Evolutionary conservation across 2,888 invertebrate genomes (phyloP).

Genomic region (Macrosoma leucophasiata): DNA sequence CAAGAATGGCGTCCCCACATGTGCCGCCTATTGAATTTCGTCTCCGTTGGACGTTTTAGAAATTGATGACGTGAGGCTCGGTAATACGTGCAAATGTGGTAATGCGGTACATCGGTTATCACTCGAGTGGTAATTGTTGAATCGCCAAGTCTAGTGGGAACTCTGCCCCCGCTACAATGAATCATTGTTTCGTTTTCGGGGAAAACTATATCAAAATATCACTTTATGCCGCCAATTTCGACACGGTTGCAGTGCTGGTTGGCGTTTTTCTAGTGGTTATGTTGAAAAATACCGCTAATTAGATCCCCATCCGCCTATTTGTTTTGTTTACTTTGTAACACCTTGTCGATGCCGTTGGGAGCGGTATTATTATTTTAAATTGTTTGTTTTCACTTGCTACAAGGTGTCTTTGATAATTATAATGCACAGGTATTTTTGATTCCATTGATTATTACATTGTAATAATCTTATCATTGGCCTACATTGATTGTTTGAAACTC

Average conservation of each 20-base stretch:
- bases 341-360: constrained; percentile 22
- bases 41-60: constrained; percentile 46
- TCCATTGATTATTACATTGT: not conserved
- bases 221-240: constrained; percentile 29
- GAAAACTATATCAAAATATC: constrained; percentile 42
- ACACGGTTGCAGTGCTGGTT: constrained; percentile 12
- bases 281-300: constrained; percentile 27
- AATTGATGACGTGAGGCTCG: constrained; percentile 59
- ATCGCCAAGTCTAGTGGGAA: constrained; percentile 39
- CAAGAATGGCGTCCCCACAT: constrained; percentile 87
- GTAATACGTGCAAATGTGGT: constrained; percentile 44
- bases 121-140: constrained; percentile 39
- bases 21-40: constrained; percentile 72
- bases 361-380: too few relatives aligned
- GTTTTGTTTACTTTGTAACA: constrained; percentile 66
- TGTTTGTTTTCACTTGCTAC: too few relatives aligned
- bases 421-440: too few relatives aligned
- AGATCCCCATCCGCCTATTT: constrained; percentile 39
- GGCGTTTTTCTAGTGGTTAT: constrained; percentile 23
- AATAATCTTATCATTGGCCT: not conserved
- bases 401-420: too few relatives aligned
- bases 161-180: constrained; percentile 50
- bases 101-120: constrained; percentile 35
- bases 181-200: constrained; percentile 63
- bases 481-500: too few relatives aligned